Conservation (phyloP, 2,888 invertebrate species). For the Trissolcus brochymenae region DNA sequence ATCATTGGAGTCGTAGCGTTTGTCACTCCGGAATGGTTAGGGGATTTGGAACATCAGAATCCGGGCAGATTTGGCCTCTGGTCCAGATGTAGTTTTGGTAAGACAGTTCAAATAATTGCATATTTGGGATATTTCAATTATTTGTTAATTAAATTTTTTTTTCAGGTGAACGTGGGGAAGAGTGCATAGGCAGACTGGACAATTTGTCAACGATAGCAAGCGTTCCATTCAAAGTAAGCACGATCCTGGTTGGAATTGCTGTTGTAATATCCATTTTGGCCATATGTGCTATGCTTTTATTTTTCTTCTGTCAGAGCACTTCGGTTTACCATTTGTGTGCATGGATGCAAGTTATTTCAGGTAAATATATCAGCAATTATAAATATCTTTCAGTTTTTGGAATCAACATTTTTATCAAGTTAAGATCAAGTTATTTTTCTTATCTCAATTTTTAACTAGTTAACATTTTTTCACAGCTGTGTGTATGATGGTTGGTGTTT, state of each 20-base stretch:
- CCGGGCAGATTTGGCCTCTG: slow-evolving; percentile 95
- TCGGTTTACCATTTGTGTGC: slow-evolving; percentile 95
- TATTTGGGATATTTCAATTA: not conserved
- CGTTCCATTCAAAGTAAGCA: slow-evolving; percentile 90
- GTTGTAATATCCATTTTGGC: slow-evolving; percentile 90
- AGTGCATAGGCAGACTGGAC: slow-evolving; percentile 90
- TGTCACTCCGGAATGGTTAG: slow-evolving; percentile 95
- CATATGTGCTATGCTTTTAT: slow-evolving; percentile 91
- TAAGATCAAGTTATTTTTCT: not conserved
- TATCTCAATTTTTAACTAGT: slow-evolving; percentile 4
- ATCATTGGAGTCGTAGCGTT: slow-evolving; percentile 97
- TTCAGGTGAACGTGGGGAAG: slow-evolving; percentile 84
- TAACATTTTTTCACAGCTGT: slow-evolving; percentile 81
- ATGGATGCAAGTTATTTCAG: slow-evolving; percentile 96
- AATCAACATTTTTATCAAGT: not conserved
- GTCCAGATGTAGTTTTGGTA: slow-evolving; percentile 85
- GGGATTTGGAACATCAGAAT: slow-evolving; percentile 88
- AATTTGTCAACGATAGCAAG: slow-evolving; percentile 89
- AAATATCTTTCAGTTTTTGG: not conserved
- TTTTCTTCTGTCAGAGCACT: slow-evolving; percentile 94
- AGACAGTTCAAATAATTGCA: slow-evolving; percentile 50
- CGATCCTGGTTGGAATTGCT: slow-evolving; percentile 91
- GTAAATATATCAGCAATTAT: slow-evolving; percentile 78
- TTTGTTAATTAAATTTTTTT: not conserved
- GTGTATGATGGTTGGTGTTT: slow-evolving; percentile 91